Evolutionary conservation across 2,113 vertebrate genomes (phyloP).

Genomic region (Carassius gibelio): DNA sequence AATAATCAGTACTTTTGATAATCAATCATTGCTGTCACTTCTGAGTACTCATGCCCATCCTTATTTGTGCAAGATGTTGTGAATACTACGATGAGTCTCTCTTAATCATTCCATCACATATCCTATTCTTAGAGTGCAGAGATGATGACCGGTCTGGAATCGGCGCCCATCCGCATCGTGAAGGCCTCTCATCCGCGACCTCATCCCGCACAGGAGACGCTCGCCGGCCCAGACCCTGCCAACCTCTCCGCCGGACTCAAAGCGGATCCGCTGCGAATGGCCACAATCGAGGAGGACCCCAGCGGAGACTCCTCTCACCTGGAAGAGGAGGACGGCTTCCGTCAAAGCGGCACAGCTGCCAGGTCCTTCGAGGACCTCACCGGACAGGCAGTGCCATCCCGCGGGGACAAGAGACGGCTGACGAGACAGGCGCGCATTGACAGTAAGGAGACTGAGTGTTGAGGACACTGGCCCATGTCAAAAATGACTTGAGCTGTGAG

Average conservation of each 20-base stretch:
- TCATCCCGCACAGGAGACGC: rapidly evolving
- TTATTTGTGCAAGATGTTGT: neutral
- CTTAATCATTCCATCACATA: slow-evolving; percentile 39
- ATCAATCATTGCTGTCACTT: slow-evolving; percentile 5
- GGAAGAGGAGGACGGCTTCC: slow-evolving; percentile 88
- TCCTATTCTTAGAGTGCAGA: slow-evolving; percentile 82
- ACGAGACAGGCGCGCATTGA: slow-evolving; percentile 89
- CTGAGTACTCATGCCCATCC: neutral
- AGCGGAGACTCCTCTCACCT: slow-evolving; percentile 87
- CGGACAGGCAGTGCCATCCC: slow-evolving; percentile 70
- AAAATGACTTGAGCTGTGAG: neutral
- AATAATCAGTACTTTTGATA: neutral
- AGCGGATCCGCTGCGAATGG: slow-evolving; percentile 85
- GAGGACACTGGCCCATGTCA: slow-evolving; percentile 49
- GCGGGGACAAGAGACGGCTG: slow-evolving; percentile 85
- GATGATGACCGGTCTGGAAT: slow-evolving; percentile 88
- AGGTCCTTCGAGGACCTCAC: slow-evolving; percentile 97
- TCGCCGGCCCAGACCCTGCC: slow-evolving; percentile 55
- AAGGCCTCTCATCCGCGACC: slow-evolving; percentile 71
- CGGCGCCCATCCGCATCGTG: slow-evolving; percentile 82
- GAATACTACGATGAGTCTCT: neutral
- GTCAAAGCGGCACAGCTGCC: slow-evolving; percentile 80
- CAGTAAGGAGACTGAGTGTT: slow-evolving; percentile 95
- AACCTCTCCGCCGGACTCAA: slow-evolving; percentile 72
- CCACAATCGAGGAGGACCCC: slow-evolving; percentile 96